phyloP scores from a whole-genome alignment of 2,797 vertebrate genomes.

The Epinephelus malabaricus region DNA sequence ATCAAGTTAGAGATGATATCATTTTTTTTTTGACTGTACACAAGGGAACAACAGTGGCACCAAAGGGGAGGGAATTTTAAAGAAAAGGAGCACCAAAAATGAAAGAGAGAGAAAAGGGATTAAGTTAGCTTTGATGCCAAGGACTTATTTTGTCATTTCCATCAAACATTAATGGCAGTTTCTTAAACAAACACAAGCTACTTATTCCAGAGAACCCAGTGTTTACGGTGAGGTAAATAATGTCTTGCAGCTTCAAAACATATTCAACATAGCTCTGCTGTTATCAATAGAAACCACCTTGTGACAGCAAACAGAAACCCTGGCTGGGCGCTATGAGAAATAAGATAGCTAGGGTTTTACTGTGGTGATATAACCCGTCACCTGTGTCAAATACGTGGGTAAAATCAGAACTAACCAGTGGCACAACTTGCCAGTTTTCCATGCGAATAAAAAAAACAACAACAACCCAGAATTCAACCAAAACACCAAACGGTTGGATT shows the following conservation, averaged over 20 bases:
- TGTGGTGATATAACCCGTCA: conserved; percentile 25
- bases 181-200: conserved; percentile 12
- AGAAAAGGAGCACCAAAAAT: conserved; percentile 49
- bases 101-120: conserved; percentile 41
- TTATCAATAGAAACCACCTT: conserved; percentile 32
- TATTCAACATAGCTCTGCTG: conserved; percentile 4
- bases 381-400: conserved; percentile 25
- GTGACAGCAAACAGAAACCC: conserved; percentile 57
- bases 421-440: conserved; percentile 28
- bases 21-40: conserved; percentile 62
- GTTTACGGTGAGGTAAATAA: conserved; percentile 22
- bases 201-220: conserved; percentile 39
- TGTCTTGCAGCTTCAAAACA: conserved; percentile 1
- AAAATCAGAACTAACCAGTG: conserved; percentile 26
- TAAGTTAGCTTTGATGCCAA: conserved; percentile 61
- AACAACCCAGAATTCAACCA: conserved; percentile 35
- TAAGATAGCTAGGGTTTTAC: not conserved
- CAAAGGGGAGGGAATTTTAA: conserved; percentile 46
- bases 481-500: conserved; percentile 38
- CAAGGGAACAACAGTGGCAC: conserved; percentile 77
- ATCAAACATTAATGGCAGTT: conserved; percentile 42
- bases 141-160: conserved; percentile 30
- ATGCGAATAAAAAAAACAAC: conserved; percentile 16
- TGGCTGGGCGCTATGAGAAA: conserved; percentile 1
- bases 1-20: conserved; percentile 78